A percentile compares a stretch with the other conserved stretches of the same genome.
Conservation (phyloP, 2,888 invertebrate genomes). For the Acronicta psi region DNA sequence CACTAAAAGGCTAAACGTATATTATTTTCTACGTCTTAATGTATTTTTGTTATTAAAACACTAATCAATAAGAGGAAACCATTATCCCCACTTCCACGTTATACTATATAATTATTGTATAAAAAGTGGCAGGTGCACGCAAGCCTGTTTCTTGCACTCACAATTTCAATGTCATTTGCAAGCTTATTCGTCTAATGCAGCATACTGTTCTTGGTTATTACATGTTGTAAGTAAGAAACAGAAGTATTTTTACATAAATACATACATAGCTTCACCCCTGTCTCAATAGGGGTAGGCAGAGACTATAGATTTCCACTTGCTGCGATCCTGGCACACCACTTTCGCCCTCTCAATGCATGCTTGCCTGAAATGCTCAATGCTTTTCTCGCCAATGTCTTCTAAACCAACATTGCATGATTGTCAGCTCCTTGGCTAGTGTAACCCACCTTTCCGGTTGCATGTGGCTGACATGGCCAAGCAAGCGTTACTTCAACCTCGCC, state of each 20-base stretch:
- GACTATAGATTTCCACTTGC: no score
- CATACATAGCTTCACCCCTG: no score
- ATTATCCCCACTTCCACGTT: constrained; percentile 35
- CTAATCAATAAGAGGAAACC: constrained; percentile 38
- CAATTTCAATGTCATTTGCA: constrained; percentile 52
- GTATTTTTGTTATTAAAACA: constrained; percentile 25
- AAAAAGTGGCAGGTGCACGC: constrained; percentile 32
- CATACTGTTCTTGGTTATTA: not conserved
- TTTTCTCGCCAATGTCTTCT: no score
- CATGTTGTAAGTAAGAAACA: constrained; percentile 5
- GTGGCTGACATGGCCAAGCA: no score
- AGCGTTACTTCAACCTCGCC: no score
- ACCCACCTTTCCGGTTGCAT: no score
- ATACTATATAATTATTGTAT: constrained; percentile 32
- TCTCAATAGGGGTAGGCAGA: no score
- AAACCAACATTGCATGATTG: no score
- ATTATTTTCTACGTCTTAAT: constrained; percentile 2
- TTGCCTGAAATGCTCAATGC: no score
- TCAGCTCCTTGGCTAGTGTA: no score
- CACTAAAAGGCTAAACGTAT: constrained; percentile 10
- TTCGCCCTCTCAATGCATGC: no score
- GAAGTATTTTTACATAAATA: not conserved
- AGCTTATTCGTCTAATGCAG: constrained; percentile 13
- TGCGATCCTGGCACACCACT: no score
- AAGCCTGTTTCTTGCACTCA: constrained; percentile 20